These are phyloP conservation scores for Nemotelus pantherinus DNA, from an alignment of 2,888 invertebrate species.

Conservation along the genomic window DNA sequence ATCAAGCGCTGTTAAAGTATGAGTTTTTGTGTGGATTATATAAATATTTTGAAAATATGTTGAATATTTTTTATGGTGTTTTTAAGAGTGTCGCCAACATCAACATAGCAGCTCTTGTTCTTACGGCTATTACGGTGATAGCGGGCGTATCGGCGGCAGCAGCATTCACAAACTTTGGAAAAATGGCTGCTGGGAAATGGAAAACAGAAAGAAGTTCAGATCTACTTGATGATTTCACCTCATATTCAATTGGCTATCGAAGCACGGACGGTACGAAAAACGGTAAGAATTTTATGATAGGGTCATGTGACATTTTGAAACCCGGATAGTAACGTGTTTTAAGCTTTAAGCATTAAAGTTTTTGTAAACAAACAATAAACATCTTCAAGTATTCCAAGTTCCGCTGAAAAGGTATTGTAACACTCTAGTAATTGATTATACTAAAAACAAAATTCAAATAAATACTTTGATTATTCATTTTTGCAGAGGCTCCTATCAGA, in stretches of 20 bases:
- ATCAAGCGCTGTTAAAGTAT: conserved; percentile 51
- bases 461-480: background rate
- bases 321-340: background rate
- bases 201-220: background rate
- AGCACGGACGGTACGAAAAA: conserved; percentile 1
- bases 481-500: conserved; percentile 55
- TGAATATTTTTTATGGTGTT: background rate
- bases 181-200: background rate
- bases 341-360: background rate
- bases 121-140: conserved; percentile 68
- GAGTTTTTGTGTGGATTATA: background rate
- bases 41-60: background rate
- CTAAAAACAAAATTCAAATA: background rate
- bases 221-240: conserved; percentile 3
- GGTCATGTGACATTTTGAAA: background rate
- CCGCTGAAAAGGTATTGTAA: too few species aligned
- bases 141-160: conserved; percentile 64
- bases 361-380: too few species aligned
- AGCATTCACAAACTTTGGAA: conserved; percentile 6
- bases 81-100: conserved; percentile 66
- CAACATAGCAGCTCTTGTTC: conserved; percentile 68
- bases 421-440: too few species aligned
- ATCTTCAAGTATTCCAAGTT: too few species aligned
- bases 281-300: conserved; percentile 4
- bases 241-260: conserved; percentile 6